phyloP scores from a whole-genome alignment of 2,888 invertebrate genomes.

The Rutpela maculata region DNA sequence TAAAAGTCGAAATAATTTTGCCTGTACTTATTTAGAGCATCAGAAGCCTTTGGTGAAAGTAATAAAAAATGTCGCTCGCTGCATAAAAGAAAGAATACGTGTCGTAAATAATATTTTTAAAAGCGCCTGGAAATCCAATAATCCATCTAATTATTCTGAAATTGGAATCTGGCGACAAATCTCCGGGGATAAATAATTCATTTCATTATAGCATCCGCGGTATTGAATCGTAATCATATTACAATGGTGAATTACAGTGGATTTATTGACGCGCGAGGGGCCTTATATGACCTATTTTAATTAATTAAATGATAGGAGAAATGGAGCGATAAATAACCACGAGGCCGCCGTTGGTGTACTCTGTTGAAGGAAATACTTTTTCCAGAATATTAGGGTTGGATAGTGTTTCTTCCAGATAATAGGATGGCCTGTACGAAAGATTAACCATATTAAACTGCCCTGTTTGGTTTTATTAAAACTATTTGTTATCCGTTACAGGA shows the following conservation, averaged over 20 bases:
- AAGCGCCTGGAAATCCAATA: slow-evolving; percentile 29
- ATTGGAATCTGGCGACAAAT: slow-evolving; percentile 29
- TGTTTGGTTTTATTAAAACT: slow-evolving; percentile 34
- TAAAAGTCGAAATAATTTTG: too few species aligned
- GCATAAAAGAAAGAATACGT: slow-evolving; percentile 1
- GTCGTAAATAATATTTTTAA: slow-evolving; percentile 18
- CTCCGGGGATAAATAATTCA: slow-evolving; percentile 33
- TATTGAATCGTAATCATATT: slow-evolving; percentile 33
- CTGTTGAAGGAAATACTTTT: background rate
- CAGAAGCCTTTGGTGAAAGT: background rate
- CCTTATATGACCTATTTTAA: slow-evolving; percentile 26
- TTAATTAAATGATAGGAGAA: slow-evolving; percentile 30
- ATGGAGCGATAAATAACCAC: slow-evolving; percentile 32
- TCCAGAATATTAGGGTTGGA: slow-evolving; percentile 18
- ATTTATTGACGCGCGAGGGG: slow-evolving; percentile 6
- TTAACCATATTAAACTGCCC: slow-evolving; percentile 29
- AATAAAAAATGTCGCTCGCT: too few species aligned
- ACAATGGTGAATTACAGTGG: background rate
- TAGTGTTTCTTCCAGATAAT: slow-evolving; percentile 36
- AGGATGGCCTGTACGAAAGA: slow-evolving; percentile 26
- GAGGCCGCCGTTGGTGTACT: background rate
- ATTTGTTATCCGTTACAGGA: slow-evolving; percentile 28
- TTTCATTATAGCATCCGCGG: slow-evolving; percentile 28
- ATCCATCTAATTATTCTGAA: slow-evolving; percentile 28
- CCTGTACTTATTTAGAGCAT: background rate